Evolutionary conservation across 2,888 invertebrate genomes (phyloP), one percentile per base, ranked within the genome.

Genomic region (Parnassius mnemosyne): DNA sequence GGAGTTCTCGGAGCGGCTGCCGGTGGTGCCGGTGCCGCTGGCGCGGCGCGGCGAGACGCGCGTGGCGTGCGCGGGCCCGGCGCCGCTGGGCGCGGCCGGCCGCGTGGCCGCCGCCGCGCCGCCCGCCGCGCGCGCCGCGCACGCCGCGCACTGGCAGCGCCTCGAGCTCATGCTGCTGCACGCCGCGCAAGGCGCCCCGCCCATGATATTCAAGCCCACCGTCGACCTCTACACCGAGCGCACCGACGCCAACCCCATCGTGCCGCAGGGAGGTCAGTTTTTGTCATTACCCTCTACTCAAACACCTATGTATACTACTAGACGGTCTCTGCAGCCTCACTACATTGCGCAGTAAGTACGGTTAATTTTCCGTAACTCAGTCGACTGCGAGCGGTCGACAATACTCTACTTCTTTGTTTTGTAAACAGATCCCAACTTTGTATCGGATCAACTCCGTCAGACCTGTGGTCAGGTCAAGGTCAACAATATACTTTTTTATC

Each of bases 151-250:
- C 59, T 97, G 96, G 96, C 89, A 92, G 63, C 94, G 94, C 76
- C 90, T 97, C 44, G 97, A 97, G 80, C 95, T 97, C 84, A 94
- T 95, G 87, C 80, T 96, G 34, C 89, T 96, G 9, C 93, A 94
- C 65, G 95, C 94, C 65, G 94, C 94, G 3, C 93, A 93, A 63
- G 95, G 95, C 56, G 89, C 93, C 3, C 89, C 94, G 25, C 94
- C 95, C 7, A 93, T 96, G 90, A 93, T 95, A 67, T 97, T 97
- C 81, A 95, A 95, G 76, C 97, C 97, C 0, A 94, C 95, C 1
- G 88, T 95, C 42, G 95, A 95, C 68, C 88, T 97, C 59, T 95
- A 96, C 77, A 95, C 94, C 0, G 92, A 93, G 68, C 91, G 91
- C 62, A 94, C 94, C 62, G 94, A 95, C 66, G 94, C 88, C 56